Evolutionary conservation across 2,113 vertebrate genomes (phyloP), one percentile per base, ranked within the genome.

Genomic region (Panthera uncia): DNA sequence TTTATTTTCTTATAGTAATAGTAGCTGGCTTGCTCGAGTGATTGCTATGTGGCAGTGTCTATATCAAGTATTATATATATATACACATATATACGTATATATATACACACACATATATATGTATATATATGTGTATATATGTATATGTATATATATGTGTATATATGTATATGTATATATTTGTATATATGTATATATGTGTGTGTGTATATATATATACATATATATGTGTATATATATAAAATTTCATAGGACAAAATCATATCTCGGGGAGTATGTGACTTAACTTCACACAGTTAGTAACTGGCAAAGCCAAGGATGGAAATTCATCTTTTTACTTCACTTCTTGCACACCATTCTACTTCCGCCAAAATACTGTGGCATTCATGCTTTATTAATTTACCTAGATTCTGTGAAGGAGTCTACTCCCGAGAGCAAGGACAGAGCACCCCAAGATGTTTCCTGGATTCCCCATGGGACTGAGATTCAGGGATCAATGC

Each of bases 391-490:
- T 85, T 92, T 57, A 50, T 61, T 78, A 68, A 71, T n/a, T 5
- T 29, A 27, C 29, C 21, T 50, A 45, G 29, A 48, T 93, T 63
- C 9, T 66, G 31, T 86, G 31, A 3, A 23, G 36, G 0, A 5
- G 1, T 61, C 12, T 69, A 25, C 18, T 73, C 25, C 5, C 33
- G 15, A 19, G 7, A 55, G 5, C 21, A 85, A 52, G 15, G 33
- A 23, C 33, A 86, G 57, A 81, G 0, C 2, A n/a, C 5, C 1
- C 52, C 14, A 63, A 61, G 9, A 33, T 36, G 52, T 1, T 57
- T 9, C 21, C 15, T 27, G 15, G 15, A 10, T 82, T 2, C 27
- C 5, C 2, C 7, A 19, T 2, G 10, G 19, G 36, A 14, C 3
- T 6, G 86, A 36, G n/a, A 48, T 21, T n/a, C n/a, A 31, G 11